A percentile compares a stretch with the other conserved stretches of the same genome.
phyloP scores from a whole-genome alignment of 2,113 vertebrate genomes.

The Tricholaema leucomelas region DNA sequence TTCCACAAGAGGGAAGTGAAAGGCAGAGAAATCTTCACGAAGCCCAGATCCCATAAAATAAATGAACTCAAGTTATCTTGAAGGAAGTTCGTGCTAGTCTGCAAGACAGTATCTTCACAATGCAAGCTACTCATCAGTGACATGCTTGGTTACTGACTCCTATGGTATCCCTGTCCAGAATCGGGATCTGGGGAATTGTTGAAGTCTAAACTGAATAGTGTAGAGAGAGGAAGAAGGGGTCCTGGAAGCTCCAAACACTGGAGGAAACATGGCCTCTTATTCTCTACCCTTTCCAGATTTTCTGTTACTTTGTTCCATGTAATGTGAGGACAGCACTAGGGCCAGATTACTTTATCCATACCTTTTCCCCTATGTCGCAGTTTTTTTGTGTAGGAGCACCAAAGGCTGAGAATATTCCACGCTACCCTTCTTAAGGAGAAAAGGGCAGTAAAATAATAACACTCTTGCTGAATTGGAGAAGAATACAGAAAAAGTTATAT shows the following conservation, averaged over 20 bases:
- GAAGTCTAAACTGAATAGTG: not conserved
- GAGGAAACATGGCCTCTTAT: not conserved
- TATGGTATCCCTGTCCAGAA: not conserved
- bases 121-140: not conserved
- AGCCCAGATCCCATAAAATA: not conserved
- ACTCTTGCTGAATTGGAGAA: too few species aligned
- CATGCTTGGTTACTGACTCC: not conserved
- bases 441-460: too few species aligned
- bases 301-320: not conserved
- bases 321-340: not conserved
- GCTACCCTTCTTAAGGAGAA: too few species aligned
- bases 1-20: not conserved
- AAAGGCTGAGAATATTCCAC: too few species aligned
- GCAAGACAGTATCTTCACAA: not conserved
- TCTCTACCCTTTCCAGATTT: not conserved
- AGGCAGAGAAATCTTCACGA: not conserved
- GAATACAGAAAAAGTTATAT: too few species aligned
- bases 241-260: not conserved
- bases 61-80: not conserved
- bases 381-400: too few species aligned
- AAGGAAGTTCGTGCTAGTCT: not conserved
- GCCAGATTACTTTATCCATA: not conserved
- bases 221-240: accelerated
- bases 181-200: not conserved
- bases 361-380: not conserved